Percentiles rank a stretch among this genome's conserved stretches.
Evolutionary conservation across 2,113 vertebrate species (phyloP).

Genomic region (Struthio camelus): DNA sequence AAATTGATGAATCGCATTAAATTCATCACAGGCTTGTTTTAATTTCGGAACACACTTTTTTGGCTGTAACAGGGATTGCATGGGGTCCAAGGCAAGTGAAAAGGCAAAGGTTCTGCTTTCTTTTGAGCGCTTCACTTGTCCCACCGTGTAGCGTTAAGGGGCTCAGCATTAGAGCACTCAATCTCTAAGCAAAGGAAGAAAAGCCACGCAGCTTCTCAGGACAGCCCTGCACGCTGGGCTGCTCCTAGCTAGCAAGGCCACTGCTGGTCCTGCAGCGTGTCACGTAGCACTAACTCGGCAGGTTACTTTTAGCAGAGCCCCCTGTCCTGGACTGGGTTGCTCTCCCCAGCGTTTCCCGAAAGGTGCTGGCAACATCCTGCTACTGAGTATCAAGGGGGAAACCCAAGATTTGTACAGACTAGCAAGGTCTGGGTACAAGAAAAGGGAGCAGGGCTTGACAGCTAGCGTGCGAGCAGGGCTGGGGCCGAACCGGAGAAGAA

Average conservation of each 20-base stretch:
- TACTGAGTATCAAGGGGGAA: neutral
- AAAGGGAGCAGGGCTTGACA: neutral
- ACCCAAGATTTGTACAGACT: neutral
- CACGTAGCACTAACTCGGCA: neutral
- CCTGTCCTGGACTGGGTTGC: neutral
- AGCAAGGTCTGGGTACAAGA: neutral
- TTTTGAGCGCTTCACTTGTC: neutral
- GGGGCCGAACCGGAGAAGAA: neutral
- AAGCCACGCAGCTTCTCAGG: neutral
- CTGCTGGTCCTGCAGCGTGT: too few relatives aligned
- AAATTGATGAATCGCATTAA: constrained; percentile 8
- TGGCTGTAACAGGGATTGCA: neutral
- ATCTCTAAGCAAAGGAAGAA: neutral
- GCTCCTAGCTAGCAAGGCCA: neutral
- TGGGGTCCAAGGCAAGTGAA: neutral
- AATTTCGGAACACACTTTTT: neutral
- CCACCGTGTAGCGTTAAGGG: accelerated
- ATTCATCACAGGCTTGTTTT: neutral
- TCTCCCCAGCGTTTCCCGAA: neutral
- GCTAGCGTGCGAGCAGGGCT: neutral
- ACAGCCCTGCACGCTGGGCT: neutral
- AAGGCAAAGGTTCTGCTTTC: neutral
- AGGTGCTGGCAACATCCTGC: neutral
- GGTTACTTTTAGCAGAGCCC: neutral
- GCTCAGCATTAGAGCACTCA: neutral